These are phyloP conservation scores for Drosophila yakuba DNA, from an alignment of 1,140 invertebrate species.

Conservation along the genomic window DNA sequence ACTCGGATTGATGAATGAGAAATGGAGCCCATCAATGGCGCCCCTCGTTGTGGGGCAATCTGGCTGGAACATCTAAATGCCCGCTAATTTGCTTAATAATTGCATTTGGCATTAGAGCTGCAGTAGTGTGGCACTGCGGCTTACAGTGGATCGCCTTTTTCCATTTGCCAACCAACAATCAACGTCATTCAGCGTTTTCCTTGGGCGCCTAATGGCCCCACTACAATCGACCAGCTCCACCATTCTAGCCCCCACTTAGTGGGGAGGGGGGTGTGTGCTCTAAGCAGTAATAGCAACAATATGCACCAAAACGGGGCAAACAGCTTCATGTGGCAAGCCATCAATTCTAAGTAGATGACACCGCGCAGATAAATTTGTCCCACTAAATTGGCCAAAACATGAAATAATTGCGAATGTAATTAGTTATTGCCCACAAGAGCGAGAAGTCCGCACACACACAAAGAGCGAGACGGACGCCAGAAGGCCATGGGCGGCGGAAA, in stretches of 20 bases:
- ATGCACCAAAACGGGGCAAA: constrained; percentile 27
- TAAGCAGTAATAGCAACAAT: constrained; percentile 26
- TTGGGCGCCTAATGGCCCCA: constrained; percentile 62
- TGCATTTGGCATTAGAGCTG: constrained; percentile 72
- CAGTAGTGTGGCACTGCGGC: background rate
- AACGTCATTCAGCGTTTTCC: constrained; percentile 60
- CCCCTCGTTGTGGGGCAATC: constrained; percentile 65
- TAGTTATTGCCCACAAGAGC: constrained; percentile 84
- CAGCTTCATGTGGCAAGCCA: constrained; percentile 73
- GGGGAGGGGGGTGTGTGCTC: background rate
- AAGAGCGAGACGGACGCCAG: constrained; percentile 16
- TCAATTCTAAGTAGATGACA: constrained; percentile 85
- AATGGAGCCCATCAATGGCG: constrained; percentile 63
- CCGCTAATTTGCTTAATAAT: constrained; percentile 82
- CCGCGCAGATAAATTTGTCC: constrained; percentile 85
- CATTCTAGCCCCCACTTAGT: background rate
- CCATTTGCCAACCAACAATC: constrained; percentile 72
- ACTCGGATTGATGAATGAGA: constrained; percentile 64
- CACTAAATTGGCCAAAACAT: constrained; percentile 85
- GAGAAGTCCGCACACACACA: constrained; percentile 53
- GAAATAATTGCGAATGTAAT: constrained; percentile 85
- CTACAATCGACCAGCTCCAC: constrained; percentile 5
- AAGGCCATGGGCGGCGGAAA: background rate
- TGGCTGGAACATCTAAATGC: constrained; percentile 70
- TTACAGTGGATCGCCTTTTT: constrained; percentile 53